Conservation (phyloP, 2,113 vertebrate genomes). For the Enhydra lutris region DNA sequence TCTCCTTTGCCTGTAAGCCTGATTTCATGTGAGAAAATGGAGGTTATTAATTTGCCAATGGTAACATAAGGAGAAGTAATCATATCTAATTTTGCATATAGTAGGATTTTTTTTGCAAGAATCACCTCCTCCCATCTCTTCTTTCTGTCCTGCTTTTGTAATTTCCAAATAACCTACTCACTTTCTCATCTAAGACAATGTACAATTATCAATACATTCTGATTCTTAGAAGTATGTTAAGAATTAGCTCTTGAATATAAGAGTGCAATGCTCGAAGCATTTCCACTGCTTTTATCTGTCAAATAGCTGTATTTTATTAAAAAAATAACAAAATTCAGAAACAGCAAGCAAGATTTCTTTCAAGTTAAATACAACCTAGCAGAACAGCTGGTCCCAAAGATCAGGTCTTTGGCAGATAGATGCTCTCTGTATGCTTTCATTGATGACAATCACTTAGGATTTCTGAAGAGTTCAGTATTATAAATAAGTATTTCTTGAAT, state of each 20-base stretch:
- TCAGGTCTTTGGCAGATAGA: neutral
- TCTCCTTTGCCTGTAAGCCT: neutral
- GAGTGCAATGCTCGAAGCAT: neutral
- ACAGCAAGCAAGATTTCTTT: neutral
- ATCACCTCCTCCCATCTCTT: neutral
- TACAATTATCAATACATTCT: neutral
- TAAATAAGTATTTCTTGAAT: neutral
- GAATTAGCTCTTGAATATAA: neutral
- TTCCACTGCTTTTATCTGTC: neutral
- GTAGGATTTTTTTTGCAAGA: neutral
- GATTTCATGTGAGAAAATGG: neutral
- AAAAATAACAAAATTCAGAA: neutral
- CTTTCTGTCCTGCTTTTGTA: neutral
- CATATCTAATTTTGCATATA: neutral
- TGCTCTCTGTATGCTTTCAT: neutral
- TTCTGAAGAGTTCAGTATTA: neutral
- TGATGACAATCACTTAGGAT: neutral
- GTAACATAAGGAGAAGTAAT: neutral
- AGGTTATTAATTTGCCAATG: neutral
- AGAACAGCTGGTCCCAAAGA: neutral
- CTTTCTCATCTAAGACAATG: neutral
- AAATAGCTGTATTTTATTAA: neutral
- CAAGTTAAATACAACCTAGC: neutral
- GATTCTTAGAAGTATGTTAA: neutral
- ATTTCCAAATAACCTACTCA: neutral